Percentiles rank a stretch among this genome's conserved stretches.
These are phyloP conservation scores for Pollicipes pollicipes DNA, from an alignment of 1,140 invertebrate species.

Conservation along the genomic window DNA sequence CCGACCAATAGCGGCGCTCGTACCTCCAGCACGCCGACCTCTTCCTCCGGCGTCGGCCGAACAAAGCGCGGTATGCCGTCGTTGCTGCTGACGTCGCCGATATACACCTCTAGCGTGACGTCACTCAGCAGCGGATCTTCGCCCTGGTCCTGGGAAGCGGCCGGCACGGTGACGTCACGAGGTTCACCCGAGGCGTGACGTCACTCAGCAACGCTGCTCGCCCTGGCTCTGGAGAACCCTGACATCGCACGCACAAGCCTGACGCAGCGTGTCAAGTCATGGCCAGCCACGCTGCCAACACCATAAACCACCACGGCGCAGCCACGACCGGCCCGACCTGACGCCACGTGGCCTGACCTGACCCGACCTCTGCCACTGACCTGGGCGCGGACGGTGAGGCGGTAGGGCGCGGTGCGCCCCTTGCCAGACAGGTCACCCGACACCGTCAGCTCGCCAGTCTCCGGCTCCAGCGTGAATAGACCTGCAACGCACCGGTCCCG, in stretches of 20 bases:
- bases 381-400: constrained; percentile 43
- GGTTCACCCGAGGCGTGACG: no score
- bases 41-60: constrained; percentile 45
- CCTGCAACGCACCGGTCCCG: no score
- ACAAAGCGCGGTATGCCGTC: constrained; percentile 62
- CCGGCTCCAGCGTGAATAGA: constrained; percentile 43
- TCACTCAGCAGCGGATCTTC: constrained; percentile 38
- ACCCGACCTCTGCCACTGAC: no score
- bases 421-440: constrained; percentile 47
- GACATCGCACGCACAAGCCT: no score
- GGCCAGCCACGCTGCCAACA: no score
- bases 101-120: constrained; percentile 43
- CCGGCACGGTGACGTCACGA: background rate
- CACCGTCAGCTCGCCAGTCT: constrained; percentile 47
- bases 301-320: no score
- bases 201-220: no score
- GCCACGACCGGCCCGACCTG: no score
- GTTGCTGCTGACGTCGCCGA: constrained; percentile 63
- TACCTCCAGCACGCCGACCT: constrained; percentile 48
- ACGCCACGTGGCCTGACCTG: no score
- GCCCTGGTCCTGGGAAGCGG: constrained; percentile 37
- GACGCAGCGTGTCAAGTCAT: no score
- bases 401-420: constrained; percentile 53
- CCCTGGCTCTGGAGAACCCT: no score
- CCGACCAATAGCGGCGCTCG: no score